Base-by-base conservation (phyloP, 2,113 vertebrate species). In the Strigops habroptila region DNA sequence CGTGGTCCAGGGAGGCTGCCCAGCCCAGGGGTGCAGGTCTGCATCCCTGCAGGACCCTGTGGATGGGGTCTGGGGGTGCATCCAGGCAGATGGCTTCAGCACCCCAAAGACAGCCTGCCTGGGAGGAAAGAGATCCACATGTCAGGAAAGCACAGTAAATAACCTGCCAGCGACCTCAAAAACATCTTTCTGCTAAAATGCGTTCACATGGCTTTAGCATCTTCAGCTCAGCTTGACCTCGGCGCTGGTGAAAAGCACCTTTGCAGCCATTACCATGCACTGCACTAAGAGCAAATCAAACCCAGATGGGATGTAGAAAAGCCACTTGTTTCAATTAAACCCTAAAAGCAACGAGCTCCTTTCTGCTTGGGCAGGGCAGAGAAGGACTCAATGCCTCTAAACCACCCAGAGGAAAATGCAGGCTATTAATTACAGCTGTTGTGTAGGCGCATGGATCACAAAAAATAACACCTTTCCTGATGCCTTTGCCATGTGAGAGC, bases 121-220 rank as follows among this genome's bases (percentile, higher is more conserved):
- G 1, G 16, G 59, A 49, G 18, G 28, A 23, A 52, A 17, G 75
- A 82, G 80, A 55, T 86, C 37, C 57, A 19, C 68, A 24, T 14
- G 13, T 74, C 44, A 75, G n/a, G 37, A 76, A 76, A 82, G 31
- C 73, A 57, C 59, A 5, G 53, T 9, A 67, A 82, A 69, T 63
- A 74, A 95, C 74, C 25, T 19, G 21, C 27, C 68, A 3, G 22
- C 63, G 82, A 88, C 91, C 95, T 81, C 60, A 21, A 70, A 90
- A 93, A 31, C 71, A 33, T 77, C 94, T 46, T 91, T 80, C 94
- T 91, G 73, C 76, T 91, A 24, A 94, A 88, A 70, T 14, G 63
- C 76, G 12, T 65, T 78, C 75, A 18, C 33, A 0, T 4, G 35
- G 89, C 15, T 55, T 48, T 7, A 30, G 55, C 80, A 52, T 43